Percentiles rank a stretch among this genome's conserved stretches.
These are phyloP conservation scores for Adineta ricciae DNA, from an alignment of 2,888 invertebrate species.

Conservation along the genomic window DNA sequence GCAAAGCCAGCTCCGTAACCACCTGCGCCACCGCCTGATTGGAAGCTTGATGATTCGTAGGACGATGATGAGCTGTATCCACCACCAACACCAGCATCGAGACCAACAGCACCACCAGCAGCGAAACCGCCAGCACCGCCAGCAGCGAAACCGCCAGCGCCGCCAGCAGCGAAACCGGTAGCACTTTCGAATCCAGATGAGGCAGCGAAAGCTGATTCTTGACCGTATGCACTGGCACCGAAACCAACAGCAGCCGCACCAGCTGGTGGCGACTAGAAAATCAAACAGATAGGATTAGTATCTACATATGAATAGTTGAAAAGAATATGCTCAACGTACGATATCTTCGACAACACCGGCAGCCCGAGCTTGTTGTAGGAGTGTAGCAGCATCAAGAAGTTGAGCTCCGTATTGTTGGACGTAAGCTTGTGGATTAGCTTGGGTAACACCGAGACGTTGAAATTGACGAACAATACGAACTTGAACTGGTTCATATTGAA, in stretches of 20 bases:
- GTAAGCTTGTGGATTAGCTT: neutral
- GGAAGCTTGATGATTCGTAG: neutral
- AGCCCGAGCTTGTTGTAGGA: neutral
- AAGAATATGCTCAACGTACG: neutral
- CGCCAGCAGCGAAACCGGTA: no score
- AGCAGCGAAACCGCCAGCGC: neutral
- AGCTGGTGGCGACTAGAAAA: neutral
- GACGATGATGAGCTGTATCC: neutral
- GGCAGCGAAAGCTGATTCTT: neutral
- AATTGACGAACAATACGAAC: conserved; percentile 17
- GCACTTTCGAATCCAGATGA: no score
- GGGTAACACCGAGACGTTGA: neutral
- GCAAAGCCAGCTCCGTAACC: neutral
- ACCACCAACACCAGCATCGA: neutral
- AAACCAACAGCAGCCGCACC: neutral
- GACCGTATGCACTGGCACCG: neutral
- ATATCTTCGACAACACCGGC: conserved; percentile 14
- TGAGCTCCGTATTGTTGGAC: neutral
- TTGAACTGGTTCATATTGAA: conserved; percentile 3
- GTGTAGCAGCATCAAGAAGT: neutral
- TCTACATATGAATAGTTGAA: no score
- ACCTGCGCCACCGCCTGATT: neutral
- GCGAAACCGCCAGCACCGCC: neutral
- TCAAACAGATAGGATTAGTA: neutral
- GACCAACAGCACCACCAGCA: neutral